A percentile compares a stretch with the other conserved stretches of the same genome.
Evolutionary conservation across 1,140 invertebrate species (phyloP).

Genomic region (Euura saliciscinereae): DNA sequence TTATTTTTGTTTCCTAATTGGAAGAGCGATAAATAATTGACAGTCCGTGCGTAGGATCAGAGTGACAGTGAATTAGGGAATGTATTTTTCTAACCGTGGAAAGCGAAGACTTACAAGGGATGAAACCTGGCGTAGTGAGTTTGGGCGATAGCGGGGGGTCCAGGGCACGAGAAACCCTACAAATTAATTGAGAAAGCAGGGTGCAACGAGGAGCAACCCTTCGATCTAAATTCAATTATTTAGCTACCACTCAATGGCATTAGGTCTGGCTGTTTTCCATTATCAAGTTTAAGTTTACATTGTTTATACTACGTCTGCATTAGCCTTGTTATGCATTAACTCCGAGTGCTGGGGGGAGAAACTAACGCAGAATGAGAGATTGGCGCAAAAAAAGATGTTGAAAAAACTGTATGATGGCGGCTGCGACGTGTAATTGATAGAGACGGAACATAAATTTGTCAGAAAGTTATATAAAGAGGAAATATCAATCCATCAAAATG

Average conservation of each 20-base stretch:
- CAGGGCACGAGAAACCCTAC: slow-evolving; percentile 44
- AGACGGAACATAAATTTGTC: too few species aligned
- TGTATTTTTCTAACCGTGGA: slow-evolving; percentile 45
- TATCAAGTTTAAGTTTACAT: not conserved
- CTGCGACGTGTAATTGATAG: too few species aligned
- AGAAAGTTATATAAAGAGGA: too few species aligned
- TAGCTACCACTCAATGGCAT: slow-evolving; percentile 20
- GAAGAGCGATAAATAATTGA: too few species aligned
- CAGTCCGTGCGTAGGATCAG: too few species aligned
- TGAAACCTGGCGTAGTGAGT: slow-evolving; percentile 29
- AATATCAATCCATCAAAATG: slow-evolving; percentile 44
- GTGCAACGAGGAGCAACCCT: slow-evolving; percentile 43
- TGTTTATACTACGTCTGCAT: too few species aligned
- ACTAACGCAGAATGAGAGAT: too few species aligned
- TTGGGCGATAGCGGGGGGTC: slow-evolving; percentile 16
- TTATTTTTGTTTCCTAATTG: too few species aligned
- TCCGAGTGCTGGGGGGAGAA: too few species aligned
- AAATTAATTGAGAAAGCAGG: slow-evolving; percentile 52
- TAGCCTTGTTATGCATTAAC: too few species aligned
- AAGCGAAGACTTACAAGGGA: slow-evolving; percentile 51
- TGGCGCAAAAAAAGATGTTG: too few species aligned
- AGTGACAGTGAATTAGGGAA: not conserved
- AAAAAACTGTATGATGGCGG: too few species aligned
- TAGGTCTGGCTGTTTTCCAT: slow-evolving; percentile 1
- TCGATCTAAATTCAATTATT: slow-evolving; percentile 58